A percentile compares a stretch with the other conserved stretches of the same genome.
These are phyloP conservation scores for Anadara kagoshimensis DNA, from an alignment of 1,140 invertebrate genomes.

Conservation along the genomic window DNA sequence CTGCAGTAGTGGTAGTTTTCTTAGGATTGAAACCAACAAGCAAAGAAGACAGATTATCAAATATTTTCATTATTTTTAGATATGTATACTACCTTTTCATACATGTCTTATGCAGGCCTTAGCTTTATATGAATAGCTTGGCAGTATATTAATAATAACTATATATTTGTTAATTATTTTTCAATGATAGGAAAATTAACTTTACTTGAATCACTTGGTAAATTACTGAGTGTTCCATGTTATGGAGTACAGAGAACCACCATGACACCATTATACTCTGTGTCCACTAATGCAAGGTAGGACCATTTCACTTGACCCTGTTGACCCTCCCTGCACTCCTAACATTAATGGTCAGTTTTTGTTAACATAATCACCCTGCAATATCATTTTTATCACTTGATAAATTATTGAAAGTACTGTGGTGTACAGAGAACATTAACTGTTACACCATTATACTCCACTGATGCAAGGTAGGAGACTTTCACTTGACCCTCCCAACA, in stretches of 20 bases:
- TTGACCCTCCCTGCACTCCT: neutral
- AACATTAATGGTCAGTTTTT: neutral
- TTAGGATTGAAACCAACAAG: too few species aligned
- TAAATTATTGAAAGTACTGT: conserved; percentile 81
- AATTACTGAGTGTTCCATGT: conserved; percentile 82
- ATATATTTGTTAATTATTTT: too few species aligned
- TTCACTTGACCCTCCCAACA: neutral
- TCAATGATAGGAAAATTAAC: conserved; percentile 24
- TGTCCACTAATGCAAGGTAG: conserved; percentile 80
- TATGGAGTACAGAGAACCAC: conserved; percentile 90
- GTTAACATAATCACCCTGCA: neutral
- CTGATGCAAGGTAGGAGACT: conserved; percentile 77
- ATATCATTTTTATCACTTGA: conserved; percentile 78
- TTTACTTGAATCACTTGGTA: conserved; percentile 82
- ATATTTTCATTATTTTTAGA: too few species aligned
- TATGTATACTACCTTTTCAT: too few species aligned
- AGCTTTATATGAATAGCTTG: too few species aligned
- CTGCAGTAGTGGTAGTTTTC: too few species aligned
- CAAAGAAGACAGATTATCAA: too few species aligned
- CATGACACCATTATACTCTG: conserved; percentile 81
- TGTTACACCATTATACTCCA: conserved; percentile 80
- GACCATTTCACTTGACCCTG: neutral
- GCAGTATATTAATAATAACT: too few species aligned
- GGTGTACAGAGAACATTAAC: conserved; percentile 90
- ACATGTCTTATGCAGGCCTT: too few species aligned